Base-by-base conservation (phyloP, 2,797 vertebrate genomes). In the Propithecus deckenii region DNA sequence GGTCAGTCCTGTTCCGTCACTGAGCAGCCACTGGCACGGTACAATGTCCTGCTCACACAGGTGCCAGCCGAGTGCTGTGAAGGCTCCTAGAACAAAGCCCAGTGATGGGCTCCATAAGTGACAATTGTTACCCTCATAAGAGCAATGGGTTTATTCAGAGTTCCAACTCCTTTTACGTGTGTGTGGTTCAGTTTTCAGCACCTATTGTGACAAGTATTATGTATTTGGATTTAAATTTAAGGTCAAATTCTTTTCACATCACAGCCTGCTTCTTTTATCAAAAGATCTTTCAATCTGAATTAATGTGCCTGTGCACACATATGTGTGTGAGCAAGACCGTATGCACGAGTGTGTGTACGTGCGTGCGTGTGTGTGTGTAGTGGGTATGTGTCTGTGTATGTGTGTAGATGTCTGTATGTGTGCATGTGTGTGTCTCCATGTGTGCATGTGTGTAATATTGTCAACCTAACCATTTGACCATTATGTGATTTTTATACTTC, bases 1-100 rank as follows among this genome's bases (percentile, higher is more conserved):
- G 7, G 10, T 3, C 2, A 0, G 38, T 35, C 2, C 1, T 12
- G 11, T 55, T 22, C 52, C 23, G 17, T n/a, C 57, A 14, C 4
- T 2, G 4, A 28, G 13, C 25, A 14, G 11, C 14, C 22, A 5
- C 46, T 17, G 63, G 32, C 38, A 14, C 0, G 1, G 11, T 4
- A 15, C n/a, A 30, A 11, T 5, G 2, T 3, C 20, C 55, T 41
- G 6, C 18, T 1, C 20, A 41, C 22, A 30, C 13, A 41, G 5
- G 14, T 38, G 52, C n/a, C 71, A 41, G 30, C 6, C 3, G 4
- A 46, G 8, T 0, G 7, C 1, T 17, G 12, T 4, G 3, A 23
- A 7, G 2, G 12, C 7, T 46, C 18, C 18, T 15, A 69, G 55
- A 67, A 52, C n/a, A 35, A 43, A 41, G 35, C 13, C 55, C 57